A percentile compares a stretch with the other conserved stretches of the same genome.
Conservation (phyloP, 1,140 invertebrate genomes). For the Chionoecetes opilio region DNA sequence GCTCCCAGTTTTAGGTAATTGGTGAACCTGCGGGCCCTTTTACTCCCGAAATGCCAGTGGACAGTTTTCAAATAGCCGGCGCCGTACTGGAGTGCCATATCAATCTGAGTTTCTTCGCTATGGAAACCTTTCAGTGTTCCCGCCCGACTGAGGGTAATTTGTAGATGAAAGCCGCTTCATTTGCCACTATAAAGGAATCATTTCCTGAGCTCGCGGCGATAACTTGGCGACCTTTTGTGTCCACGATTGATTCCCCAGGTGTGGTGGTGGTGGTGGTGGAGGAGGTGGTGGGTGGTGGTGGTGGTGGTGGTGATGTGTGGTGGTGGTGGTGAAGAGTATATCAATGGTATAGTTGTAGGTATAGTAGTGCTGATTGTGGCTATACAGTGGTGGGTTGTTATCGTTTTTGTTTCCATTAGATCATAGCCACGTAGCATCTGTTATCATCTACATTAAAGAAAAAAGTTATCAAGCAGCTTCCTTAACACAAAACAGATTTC, state of each 20-base stretch:
- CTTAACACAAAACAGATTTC: too few species aligned
- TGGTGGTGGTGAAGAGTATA: too few species aligned
- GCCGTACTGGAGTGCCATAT: slow-evolving; percentile 23
- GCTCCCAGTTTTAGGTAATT: slow-evolving; percentile 67
- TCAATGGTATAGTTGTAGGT: too few species aligned
- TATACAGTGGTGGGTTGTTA: too few species aligned
- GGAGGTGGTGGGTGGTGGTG: slow-evolving; percentile 5
- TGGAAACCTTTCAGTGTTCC: slow-evolving; percentile 52
- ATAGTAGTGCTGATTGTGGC: too few species aligned
- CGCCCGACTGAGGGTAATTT: slow-evolving; percentile 55
- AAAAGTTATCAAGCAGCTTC: too few species aligned
- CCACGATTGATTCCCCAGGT: slow-evolving; percentile 60
- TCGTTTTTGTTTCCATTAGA: too few species aligned
- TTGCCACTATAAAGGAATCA: slow-evolving; percentile 68
- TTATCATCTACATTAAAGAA: too few species aligned
- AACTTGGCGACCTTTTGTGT: slow-evolving; percentile 66
- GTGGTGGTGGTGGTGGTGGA: background rate
- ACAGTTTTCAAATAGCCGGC: slow-evolving; percentile 63
- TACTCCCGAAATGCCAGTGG: slow-evolving; percentile 37
- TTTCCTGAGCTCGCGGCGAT: slow-evolving; percentile 64
- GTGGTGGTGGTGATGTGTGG: too few species aligned
- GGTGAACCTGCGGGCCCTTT: slow-evolving; percentile 40
- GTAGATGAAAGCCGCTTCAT: slow-evolving; percentile 73
- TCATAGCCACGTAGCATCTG: too few species aligned
- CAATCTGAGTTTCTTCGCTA: slow-evolving; percentile 61